These are phyloP conservation scores for Chitala chitala DNA, from an alignment of 2,113 vertebrate species.

Conservation along the genomic window DNA sequence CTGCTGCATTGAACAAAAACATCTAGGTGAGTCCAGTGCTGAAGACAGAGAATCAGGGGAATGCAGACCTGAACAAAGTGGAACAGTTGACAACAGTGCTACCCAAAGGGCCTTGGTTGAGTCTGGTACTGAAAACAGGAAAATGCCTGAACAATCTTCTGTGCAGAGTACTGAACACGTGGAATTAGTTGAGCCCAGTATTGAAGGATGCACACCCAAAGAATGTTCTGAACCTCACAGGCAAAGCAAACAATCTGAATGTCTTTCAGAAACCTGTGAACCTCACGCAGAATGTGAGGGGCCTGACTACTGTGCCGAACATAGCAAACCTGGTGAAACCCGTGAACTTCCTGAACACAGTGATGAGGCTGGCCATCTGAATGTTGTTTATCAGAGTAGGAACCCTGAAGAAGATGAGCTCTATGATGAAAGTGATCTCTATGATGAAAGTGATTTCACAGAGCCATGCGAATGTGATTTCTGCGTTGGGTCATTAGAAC, in stretches of 20 bases:
- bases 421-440: constrained; percentile 2
- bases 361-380: constrained; percentile 11
- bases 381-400: constrained; percentile 24
- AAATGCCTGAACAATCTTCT: too few species aligned
- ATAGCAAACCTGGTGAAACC: not conserved
- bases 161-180: not conserved
- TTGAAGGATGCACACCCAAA: too few species aligned
- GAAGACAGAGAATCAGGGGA: not conserved
- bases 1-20: not conserved
- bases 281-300: not conserved
- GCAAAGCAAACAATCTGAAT: not conserved
- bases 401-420: not conserved
- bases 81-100: too few species aligned
- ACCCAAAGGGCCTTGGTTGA: too few species aligned
- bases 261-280: not conserved
- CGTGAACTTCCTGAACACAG: not conserved
- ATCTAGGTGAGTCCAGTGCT: not conserved
- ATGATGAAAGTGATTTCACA: not conserved
- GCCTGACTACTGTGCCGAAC: not conserved
- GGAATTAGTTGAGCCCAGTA: not conserved
- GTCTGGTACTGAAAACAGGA: too few species aligned
- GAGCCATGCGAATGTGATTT: constrained; percentile 8
- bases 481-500: constrained; percentile 6
- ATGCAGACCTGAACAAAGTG: not conserved
- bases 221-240: not conserved